phyloP scores from a whole-genome alignment of 2,888 invertebrate species.

The Drosophila emarginata region DNA sequence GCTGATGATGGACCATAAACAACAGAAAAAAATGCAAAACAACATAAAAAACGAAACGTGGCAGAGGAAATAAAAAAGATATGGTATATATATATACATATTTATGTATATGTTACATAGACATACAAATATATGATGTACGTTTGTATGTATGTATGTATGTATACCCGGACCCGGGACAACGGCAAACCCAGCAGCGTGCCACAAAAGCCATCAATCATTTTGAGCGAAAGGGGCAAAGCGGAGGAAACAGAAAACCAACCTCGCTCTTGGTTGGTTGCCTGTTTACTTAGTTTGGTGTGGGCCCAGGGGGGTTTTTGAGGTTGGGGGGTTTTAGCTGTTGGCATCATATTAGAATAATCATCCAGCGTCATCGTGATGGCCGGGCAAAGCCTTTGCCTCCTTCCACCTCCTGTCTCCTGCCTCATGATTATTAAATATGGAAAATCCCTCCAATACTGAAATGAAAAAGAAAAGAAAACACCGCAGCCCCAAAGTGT shows the following conservation, averaged over 20 bases:
- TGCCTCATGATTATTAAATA: constrained; percentile 72
- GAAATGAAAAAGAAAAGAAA: constrained; percentile 13
- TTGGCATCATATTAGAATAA: constrained; percentile 65
- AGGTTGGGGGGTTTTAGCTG: constrained; percentile 8
- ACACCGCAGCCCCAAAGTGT: constrained; percentile 15
- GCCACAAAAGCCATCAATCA: constrained; percentile 76
- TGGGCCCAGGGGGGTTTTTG: constrained; percentile 21
- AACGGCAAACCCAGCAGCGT: constrained; percentile 53
- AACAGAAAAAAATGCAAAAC: constrained; percentile 55
- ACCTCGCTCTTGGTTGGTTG: neutral
- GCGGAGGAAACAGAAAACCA: constrained; percentile 41
- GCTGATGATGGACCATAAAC: constrained; percentile 76
- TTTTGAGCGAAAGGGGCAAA: constrained; percentile 75
- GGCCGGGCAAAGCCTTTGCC: constrained; percentile 14
- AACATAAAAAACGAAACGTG: constrained; percentile 49
- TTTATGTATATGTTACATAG: constrained; percentile 22
- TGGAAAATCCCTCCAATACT: constrained; percentile 64
- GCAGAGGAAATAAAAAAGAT: constrained; percentile 33
- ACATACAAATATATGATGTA: neutral
- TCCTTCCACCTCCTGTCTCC: neutral
- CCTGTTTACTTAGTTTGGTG: constrained; percentile 17
- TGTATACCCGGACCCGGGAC: constrained; percentile 42
- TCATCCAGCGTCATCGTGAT: constrained; percentile 65
- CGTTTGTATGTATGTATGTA: neutral
- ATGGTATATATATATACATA: constrained; percentile 35